Percentiles rank a stretch among this genome's conserved stretches.
These are phyloP conservation scores for Trachelus tabidus DNA, from an alignment of 2,888 invertebrate species.

Conservation along the genomic window DNA sequence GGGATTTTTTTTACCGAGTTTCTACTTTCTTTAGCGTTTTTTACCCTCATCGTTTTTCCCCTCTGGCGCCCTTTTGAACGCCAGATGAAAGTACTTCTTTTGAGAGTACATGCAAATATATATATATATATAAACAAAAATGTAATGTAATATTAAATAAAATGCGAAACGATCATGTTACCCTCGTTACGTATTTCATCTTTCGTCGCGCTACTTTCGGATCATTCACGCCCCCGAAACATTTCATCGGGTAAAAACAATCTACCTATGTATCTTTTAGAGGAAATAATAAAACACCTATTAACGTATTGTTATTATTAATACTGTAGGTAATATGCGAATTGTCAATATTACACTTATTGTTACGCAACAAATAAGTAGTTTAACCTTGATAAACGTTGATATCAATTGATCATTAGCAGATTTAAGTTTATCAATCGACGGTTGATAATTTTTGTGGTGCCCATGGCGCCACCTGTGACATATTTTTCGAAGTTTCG, in stretches of 20 bases:
- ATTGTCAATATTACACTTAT: too few species aligned
- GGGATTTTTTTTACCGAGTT: not conserved
- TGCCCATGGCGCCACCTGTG: not conserved
- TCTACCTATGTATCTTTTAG: not conserved
- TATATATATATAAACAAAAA: not conserved
- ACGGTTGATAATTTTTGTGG: not conserved
- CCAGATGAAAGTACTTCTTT: constrained; percentile 15
- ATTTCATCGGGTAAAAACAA: not conserved
- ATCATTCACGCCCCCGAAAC: not conserved
- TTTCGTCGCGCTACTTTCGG: not conserved
- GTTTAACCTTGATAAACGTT: too few species aligned
- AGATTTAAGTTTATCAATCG: not conserved
- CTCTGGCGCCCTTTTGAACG: constrained; percentile 14
- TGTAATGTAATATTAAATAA: constrained; percentile 15
- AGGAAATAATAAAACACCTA: too few species aligned
- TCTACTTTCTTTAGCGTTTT: constrained; percentile 16
- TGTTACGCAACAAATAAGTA: too few species aligned
- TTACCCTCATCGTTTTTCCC: constrained; percentile 13
- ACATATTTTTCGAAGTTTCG: not conserved
- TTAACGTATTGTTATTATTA: too few species aligned
- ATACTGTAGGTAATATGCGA: too few species aligned
- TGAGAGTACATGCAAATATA: constrained; percentile 14
- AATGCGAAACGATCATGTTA: constrained; percentile 19
- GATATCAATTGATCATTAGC: too few species aligned
- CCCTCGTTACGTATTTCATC: constrained; percentile 14